Conservation (phyloP, 2,113 vertebrate genomes). For the Hydrolagus affinis region DNA sequence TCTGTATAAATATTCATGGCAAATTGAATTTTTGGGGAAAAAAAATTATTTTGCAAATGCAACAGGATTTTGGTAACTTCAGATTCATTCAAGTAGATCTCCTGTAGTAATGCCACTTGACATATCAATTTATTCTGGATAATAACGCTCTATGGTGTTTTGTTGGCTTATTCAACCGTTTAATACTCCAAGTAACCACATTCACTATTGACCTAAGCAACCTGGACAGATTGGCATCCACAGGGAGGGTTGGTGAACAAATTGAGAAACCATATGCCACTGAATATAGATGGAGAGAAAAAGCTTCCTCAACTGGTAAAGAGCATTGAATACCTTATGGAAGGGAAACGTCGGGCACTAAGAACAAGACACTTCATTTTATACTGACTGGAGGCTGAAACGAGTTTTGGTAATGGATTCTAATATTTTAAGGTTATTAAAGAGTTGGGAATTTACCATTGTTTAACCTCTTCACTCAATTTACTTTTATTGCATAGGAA, state of each 20-base stretch:
- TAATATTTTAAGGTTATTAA: no score
- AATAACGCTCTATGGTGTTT: slow-evolving; percentile 17
- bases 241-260: no score
- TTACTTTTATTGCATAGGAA: not conserved
- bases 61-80: slow-evolving; percentile 4
- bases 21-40: not conserved
- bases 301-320: not conserved
- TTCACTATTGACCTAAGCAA: not conserved
- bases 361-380: no score
- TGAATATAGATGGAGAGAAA: not conserved
- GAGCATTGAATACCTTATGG: not conserved
- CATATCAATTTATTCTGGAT: slow-evolving; percentile 29
- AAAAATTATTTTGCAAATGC: not conserved
- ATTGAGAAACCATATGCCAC: not conserved
- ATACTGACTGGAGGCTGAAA: no score
- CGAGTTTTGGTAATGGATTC: no score
- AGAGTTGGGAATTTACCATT: no score
- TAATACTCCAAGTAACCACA: not conserved
- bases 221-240: not conserved
- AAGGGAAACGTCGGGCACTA: no score
- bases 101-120: slow-evolving; percentile 11
- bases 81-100: not conserved
- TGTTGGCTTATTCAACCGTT: not conserved
- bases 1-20: not conserved
- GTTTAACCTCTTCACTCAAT: not conserved